Conservation (phyloP, 2,888 invertebrate genomes). For the Frankliniella fusca region DNA sequence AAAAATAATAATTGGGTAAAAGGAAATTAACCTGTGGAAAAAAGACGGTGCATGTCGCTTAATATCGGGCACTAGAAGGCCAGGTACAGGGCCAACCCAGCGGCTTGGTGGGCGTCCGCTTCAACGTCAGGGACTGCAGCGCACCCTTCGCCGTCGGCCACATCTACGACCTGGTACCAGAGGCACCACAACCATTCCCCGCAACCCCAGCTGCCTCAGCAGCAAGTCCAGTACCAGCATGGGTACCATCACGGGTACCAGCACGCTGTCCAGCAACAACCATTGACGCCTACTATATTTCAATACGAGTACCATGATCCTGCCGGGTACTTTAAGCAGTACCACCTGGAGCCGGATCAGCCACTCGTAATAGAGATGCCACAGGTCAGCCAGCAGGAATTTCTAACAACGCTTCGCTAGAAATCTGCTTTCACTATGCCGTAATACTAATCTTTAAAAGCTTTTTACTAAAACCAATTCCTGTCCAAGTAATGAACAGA, state of each 20-base stretch:
- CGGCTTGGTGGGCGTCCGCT: conserved; percentile 5
- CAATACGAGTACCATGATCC: not conserved
- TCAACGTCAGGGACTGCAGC: not conserved
- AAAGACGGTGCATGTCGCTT: not conserved
- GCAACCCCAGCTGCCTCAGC: not conserved
- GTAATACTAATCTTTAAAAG: too few relatives aligned
- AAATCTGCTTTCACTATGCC: too few relatives aligned
- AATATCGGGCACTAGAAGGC: conserved; percentile 4
- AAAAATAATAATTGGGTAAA: not conserved
- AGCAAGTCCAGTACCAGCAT: not conserved
- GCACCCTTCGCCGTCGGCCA: not conserved
- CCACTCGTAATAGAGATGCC: not conserved
- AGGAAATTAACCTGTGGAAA: not conserved
- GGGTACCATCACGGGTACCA: not conserved
- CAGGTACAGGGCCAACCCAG: conserved; percentile 14
- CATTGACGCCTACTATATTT: not conserved
- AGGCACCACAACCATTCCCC: not conserved
- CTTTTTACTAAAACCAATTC: too few relatives aligned
- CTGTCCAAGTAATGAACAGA: too few relatives aligned
- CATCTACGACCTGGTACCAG: not conserved
- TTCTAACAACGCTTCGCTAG: too few relatives aligned
- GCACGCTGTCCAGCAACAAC: not conserved
- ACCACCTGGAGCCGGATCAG: conserved; percentile 3
- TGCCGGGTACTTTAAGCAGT: not conserved
- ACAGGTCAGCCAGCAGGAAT: not conserved